Percentiles rank a stretch among this genome's conserved stretches.
Conservation (phyloP, 2,888 invertebrate species). For the Phytoseiulus persimilis region DNA sequence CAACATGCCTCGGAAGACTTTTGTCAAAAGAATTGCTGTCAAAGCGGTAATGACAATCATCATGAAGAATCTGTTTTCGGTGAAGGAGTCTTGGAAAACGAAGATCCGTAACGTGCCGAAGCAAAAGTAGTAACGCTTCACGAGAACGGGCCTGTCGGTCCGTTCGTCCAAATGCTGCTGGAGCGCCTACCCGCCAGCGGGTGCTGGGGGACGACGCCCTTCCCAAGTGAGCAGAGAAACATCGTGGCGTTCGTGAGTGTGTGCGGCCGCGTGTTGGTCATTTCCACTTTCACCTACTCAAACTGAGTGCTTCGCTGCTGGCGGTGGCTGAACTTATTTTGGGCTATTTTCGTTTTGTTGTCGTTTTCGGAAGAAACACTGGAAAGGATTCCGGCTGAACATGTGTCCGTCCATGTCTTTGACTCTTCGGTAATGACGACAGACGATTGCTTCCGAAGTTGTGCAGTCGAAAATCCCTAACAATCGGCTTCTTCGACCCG, state of each 20-base stretch:
- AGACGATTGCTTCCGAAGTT: neutral
- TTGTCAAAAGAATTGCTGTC: no score
- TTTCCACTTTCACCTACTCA: neutral
- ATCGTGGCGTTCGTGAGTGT: neutral
- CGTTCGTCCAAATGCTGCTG: neutral
- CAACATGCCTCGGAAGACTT: no score
- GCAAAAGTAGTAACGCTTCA: neutral
- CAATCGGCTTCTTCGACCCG: neutral
- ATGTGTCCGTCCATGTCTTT: neutral
- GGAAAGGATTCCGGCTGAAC: neutral
- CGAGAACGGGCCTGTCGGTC: neutral
- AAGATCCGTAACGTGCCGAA: neutral
- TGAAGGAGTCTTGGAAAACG: neutral
- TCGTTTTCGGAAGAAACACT: neutral
- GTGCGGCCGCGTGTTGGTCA: neutral
- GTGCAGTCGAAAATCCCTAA: neutral
- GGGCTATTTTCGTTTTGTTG: neutral
- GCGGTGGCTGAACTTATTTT: neutral
- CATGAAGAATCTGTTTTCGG: neutral
- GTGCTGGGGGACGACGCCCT: neutral
- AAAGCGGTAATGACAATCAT: neutral
- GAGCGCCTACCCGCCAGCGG: neutral
- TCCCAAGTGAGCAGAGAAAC: neutral
- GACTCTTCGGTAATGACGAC: neutral
- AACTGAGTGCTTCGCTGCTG: neutral